These are phyloP conservation scores for Platycheirus rosarum DNA, from an alignment of 2,888 invertebrate species.

Conservation along the genomic window DNA sequence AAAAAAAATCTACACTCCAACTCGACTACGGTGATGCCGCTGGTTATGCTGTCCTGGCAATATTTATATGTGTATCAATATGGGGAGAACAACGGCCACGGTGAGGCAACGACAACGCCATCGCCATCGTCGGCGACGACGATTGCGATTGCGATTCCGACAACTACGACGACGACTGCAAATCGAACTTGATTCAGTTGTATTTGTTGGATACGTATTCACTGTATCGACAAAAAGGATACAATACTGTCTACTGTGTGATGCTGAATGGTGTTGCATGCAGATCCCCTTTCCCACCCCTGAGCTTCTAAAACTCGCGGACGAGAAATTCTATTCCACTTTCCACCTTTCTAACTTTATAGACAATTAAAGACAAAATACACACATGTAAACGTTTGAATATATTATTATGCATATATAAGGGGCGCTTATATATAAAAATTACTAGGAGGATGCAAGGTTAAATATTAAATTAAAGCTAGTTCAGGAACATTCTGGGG, in stretches of 20 bases:
- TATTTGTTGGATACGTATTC: slow-evolving; percentile 64
- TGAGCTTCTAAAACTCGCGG: slow-evolving; percentile 50
- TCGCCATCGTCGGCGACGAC: neutral
- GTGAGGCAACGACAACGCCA: too few species aligned
- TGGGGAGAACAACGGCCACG: too few species aligned
- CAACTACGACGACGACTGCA: slow-evolving; percentile 34
- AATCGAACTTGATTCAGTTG: slow-evolving; percentile 72
- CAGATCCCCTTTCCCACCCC: neutral
- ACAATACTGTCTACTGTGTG: slow-evolving; percentile 64
- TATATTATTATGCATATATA: neutral
- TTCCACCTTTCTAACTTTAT: slow-evolving; percentile 53
- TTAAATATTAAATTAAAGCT: neutral
- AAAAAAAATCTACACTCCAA: slow-evolving; percentile 59
- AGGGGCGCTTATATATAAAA: slow-evolving; percentile 1
- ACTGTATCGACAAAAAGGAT: slow-evolving; percentile 62
- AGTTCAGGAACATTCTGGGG: neutral
- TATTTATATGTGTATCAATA: slow-evolving; percentile 51
- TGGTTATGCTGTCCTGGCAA: slow-evolving; percentile 65
- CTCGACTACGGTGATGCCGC: slow-evolving; percentile 66
- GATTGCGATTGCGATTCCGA: slow-evolving; percentile 1
- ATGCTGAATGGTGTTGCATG: slow-evolving; percentile 53
- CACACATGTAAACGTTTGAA: slow-evolving; percentile 53
- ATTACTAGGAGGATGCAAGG: neutral
- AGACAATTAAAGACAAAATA: slow-evolving; percentile 58
- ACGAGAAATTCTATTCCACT: slow-evolving; percentile 67